phyloP scores from a whole-genome alignment of 2,113 vertebrate species.

The Motacilla alba region DNA sequence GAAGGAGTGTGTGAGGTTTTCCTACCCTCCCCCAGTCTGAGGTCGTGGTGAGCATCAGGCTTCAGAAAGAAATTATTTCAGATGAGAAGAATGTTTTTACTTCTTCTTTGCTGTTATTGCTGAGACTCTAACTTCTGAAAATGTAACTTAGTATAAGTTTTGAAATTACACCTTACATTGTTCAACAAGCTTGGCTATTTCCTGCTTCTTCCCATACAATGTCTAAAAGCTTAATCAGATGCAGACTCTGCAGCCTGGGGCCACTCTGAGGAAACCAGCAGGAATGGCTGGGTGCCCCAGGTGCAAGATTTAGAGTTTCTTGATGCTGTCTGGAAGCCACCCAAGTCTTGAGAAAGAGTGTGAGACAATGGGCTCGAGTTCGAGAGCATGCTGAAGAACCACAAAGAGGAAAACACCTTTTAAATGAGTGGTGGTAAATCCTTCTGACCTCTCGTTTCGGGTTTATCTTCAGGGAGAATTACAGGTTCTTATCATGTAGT shows the following conservation, averaged over 20 bases:
- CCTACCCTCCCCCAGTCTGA: background rate
- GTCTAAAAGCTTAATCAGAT: background rate
- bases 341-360: background rate
- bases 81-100: background rate
- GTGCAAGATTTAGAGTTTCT: background rate
- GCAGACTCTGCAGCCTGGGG: background rate
- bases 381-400: background rate
- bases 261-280: background rate
- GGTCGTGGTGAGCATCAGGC: background rate
- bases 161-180: background rate
- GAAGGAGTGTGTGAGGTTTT: background rate
- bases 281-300: background rate
- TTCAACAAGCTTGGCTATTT: background rate
- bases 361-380: rapidly evolving
- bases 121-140: background rate
- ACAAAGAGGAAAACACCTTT: background rate
- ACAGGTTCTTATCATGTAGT: background rate
- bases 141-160: background rate
- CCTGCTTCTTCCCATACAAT: background rate
- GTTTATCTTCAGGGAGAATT: slow-evolving; percentile 1
- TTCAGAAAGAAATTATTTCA: background rate
- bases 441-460: background rate
- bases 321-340: background rate
- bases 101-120: background rate
- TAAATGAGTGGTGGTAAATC: background rate